A percentile compares a stretch with the other conserved stretches of the same genome.
These are phyloP conservation scores for Cheilosia urbana DNA, from an alignment of 2,888 invertebrate genomes.

Conservation along the genomic window DNA sequence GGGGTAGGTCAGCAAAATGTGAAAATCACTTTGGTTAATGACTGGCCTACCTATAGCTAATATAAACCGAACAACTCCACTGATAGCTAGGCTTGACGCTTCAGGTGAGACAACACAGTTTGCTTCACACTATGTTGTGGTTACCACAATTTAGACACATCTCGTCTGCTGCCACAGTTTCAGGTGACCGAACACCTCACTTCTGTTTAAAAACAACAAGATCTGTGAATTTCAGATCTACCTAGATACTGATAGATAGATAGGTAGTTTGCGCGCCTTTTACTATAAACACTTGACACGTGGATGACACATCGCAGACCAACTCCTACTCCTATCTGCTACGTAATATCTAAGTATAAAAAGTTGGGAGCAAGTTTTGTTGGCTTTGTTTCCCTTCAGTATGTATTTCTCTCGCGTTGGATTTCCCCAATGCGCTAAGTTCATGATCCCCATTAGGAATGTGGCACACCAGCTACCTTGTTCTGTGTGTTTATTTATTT, in stretches of 20 bases:
- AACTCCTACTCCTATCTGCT: too few relatives aligned
- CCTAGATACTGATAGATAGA: too few relatives aligned
- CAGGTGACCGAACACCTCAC: too few relatives aligned
- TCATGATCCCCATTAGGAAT: slow-evolving; percentile 35
- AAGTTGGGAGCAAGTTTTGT: neutral
- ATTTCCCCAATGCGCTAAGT: slow-evolving; percentile 43
- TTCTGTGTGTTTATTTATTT: slow-evolving; percentile 29
- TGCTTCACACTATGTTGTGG: too few relatives aligned
- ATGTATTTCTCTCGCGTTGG: slow-evolving; percentile 4
- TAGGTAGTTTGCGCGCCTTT: slow-evolving; percentile 14
- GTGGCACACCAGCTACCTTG: slow-evolving; percentile 29
- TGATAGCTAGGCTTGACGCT: too few relatives aligned
- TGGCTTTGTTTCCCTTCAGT: neutral
- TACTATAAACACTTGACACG: neutral
- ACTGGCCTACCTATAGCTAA: neutral
- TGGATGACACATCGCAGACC: neutral
- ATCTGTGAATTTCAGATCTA: neutral
- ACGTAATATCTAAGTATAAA: neutral
- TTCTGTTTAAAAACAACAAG: too few relatives aligned
- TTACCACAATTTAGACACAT: too few relatives aligned
- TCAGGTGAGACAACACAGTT: too few relatives aligned
- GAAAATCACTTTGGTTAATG: neutral
- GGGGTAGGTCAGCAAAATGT: slow-evolving; percentile 37
- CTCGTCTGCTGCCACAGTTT: too few relatives aligned
- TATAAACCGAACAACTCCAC: too few relatives aligned